Conservation (phyloP, 2,113 vertebrate genomes). For the Gracilinanus agilis region DNA sequence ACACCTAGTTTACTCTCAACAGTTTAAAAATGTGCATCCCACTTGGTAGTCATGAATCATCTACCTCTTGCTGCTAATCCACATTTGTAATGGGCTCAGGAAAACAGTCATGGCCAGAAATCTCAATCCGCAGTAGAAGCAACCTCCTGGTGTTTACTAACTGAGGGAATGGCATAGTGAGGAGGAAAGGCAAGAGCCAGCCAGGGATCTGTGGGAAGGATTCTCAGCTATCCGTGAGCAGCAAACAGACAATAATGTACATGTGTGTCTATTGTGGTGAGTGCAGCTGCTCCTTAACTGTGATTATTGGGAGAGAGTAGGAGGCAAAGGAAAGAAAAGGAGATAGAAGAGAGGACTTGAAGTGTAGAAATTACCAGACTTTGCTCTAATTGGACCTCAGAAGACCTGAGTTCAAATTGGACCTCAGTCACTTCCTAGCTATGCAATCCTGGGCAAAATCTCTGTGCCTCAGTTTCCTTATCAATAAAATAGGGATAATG, state of each 20-base stretch:
- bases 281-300: not conserved
- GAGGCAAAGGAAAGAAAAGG: not conserved
- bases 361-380: not conserved
- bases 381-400: not conserved
- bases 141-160: not conserved
- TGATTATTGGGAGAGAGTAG: too few species aligned
- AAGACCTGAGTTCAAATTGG: not conserved
- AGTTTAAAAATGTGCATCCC: not conserved
- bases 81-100: not conserved
- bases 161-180: not conserved
- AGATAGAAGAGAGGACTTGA: not conserved
- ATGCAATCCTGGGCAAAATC: not conserved
- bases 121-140: not conserved
- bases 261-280: not conserved
- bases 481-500: not conserved
- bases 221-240: not conserved
- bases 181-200: not conserved
- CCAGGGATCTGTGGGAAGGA: too few species aligned
- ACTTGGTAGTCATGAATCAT: not conserved
- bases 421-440: not conserved
- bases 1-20: not conserved
- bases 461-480: not conserved
- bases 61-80: not conserved
- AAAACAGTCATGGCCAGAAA: not conserved
- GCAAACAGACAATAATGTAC: too few species aligned